Percentiles rank a stretch among this genome's conserved stretches.
phyloP scores from a whole-genome alignment of 2,113 vertebrate species.

The Calidris pygmaea region DNA sequence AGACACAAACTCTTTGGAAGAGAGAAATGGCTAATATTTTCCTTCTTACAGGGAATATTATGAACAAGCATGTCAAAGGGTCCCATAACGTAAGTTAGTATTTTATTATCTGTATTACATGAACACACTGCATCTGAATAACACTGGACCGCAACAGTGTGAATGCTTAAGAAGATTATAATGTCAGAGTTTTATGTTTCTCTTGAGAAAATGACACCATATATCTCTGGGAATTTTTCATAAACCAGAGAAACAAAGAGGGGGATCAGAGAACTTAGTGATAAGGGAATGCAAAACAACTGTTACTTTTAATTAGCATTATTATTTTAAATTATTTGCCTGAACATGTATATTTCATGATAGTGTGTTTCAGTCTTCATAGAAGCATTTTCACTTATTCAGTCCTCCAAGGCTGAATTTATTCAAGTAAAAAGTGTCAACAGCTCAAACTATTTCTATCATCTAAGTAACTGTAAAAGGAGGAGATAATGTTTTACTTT shows the following conservation, averaged over 20 bases:
- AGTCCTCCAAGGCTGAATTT: not conserved
- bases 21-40: not conserved
- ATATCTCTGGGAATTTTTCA: not conserved
- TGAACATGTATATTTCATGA: not conserved
- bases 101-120: not conserved
- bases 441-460: slow-evolving; percentile 27
- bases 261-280: not conserved
- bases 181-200: not conserved
- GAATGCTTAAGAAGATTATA: not conserved
- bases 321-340: not conserved
- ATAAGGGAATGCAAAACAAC: not conserved
- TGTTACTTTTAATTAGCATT: not conserved
- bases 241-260: not conserved
- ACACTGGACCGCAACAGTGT: not conserved
- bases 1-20: not conserved
- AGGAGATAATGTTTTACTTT: not conserved
- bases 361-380: not conserved
- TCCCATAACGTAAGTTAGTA: not conserved
- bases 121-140: not conserved
- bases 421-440: slow-evolving; percentile 39
- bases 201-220: not conserved
- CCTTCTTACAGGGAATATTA: not conserved
- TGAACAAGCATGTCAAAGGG: not conserved
- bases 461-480: slow-evolving; percentile 9
- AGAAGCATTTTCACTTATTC: not conserved